Evolutionary conservation across 2,888 invertebrate genomes (phyloP).

Genomic region (Thumatha senex): DNA sequence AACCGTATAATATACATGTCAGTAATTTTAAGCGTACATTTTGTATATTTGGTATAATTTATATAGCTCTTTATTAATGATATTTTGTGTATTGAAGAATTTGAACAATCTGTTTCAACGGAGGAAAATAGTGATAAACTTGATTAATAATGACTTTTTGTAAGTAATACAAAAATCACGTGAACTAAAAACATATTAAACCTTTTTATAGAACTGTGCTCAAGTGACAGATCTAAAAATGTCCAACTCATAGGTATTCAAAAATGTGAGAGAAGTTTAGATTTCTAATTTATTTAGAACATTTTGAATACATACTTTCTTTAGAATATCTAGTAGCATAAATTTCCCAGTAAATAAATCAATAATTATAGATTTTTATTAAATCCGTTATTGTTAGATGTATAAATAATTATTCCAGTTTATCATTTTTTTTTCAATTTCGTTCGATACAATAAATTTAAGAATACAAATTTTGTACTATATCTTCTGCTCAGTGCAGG

Average conservation of each 20-base stretch:
- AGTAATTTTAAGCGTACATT: slow-evolving; percentile 42
- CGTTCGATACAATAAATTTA: slow-evolving; percentile 2
- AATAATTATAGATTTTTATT: too few species aligned
- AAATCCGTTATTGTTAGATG: too few species aligned
- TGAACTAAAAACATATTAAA: not conserved
- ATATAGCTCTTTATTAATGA: slow-evolving; percentile 13
- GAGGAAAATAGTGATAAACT: slow-evolving; percentile 1
- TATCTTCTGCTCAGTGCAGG: slow-evolving; percentile 37
- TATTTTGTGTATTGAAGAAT: not conserved
- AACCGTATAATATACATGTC: slow-evolving; percentile 25
- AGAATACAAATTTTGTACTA: slow-evolving; percentile 12
- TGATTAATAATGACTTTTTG: not conserved
- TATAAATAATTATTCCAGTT: too few species aligned
- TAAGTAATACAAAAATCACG: not conserved
- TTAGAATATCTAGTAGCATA: too few species aligned
- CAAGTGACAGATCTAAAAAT: not conserved
- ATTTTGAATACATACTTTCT: too few species aligned
- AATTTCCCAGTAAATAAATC: too few species aligned
- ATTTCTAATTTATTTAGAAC: too few species aligned
- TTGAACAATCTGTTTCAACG: slow-evolving; percentile 1
- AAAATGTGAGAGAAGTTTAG: too few species aligned
- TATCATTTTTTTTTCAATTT: not conserved
- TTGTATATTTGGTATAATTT: slow-evolving; percentile 46
- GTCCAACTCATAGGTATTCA: too few species aligned
- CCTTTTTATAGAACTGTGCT: not conserved